Conservation (phyloP, 2,113 vertebrate genomes). For the Trogon surrucura region DNA sequence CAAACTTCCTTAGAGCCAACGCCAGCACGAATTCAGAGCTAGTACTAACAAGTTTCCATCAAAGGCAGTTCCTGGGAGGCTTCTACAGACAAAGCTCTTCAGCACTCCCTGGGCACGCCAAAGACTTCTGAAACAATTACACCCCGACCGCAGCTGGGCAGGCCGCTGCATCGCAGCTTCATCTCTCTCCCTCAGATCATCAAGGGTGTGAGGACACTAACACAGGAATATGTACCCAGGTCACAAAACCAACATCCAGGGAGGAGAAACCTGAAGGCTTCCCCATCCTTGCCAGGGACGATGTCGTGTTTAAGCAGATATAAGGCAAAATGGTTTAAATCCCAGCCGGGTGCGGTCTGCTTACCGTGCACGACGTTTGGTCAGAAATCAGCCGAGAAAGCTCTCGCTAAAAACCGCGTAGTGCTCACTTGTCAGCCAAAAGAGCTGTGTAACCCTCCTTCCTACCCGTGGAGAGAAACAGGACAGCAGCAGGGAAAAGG, state of each 20-base stretch:
- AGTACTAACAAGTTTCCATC: not conserved
- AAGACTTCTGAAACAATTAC: not conserved
- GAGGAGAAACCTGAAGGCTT: not conserved
- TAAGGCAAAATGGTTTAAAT: not conserved
- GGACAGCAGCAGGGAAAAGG: not conserved
- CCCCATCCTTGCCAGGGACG: not conserved
- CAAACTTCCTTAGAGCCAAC: not conserved
- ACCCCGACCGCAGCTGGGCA: not conserved
- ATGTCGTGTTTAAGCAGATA: not conserved
- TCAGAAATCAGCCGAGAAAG: not conserved
- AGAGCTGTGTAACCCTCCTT: not conserved
- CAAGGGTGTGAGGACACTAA: not conserved
- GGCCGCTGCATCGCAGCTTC: not conserved
- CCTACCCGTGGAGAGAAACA: rapidly evolving
- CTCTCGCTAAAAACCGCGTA: rapidly evolving
- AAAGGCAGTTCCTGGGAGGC: not conserved
- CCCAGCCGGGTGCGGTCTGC: not conserved
- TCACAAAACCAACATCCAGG: not conserved
- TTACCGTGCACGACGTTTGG: rapidly evolving
- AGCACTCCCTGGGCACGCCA: not conserved
- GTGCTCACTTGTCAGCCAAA: not conserved
- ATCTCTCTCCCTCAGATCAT: not conserved
- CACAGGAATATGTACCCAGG: rapidly evolving
- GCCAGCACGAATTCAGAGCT: not conserved
- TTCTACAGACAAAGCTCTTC: not conserved